Percentiles rank a stretch among this genome's conserved stretches.
Conservation (phyloP, 2,888 invertebrate genomes). For the Neoascia interrupta region DNA sequence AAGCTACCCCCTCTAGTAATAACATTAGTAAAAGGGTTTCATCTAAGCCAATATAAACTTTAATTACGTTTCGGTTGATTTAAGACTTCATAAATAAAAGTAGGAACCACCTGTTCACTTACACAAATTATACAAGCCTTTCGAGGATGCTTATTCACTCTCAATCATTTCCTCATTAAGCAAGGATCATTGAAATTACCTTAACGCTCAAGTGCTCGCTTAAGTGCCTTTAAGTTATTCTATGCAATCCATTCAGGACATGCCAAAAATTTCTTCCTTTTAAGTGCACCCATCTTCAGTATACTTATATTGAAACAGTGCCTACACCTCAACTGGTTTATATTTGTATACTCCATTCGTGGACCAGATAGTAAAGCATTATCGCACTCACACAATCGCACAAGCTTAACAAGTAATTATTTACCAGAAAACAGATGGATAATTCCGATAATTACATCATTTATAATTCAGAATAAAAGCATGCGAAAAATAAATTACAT, state of each 20-base stretch:
- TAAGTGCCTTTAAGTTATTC: not conserved
- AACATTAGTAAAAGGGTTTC: too few species aligned
- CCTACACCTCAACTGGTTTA: not conserved
- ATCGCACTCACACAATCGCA: slow-evolving; percentile 16
- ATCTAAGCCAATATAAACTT: too few species aligned
- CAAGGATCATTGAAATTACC: slow-evolving; percentile 38
- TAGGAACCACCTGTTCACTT: too few species aligned
- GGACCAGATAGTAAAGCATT: slow-evolving; percentile 8
- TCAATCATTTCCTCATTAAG: slow-evolving; percentile 51
- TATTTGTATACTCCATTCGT: not conserved
- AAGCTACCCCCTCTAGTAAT: too few species aligned
- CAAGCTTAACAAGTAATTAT: slow-evolving; percentile 59
- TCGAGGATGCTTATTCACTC: too few species aligned
- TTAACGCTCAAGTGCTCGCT: slow-evolving; percentile 32
- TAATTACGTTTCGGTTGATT: too few species aligned
- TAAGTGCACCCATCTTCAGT: slow-evolving; percentile 9
- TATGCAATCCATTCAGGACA: slow-evolving; percentile 18
- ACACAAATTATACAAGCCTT: too few species aligned
- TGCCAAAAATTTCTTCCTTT: slow-evolving; percentile 34
- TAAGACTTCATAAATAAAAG: too few species aligned
- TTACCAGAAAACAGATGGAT: slow-evolving; percentile 66
- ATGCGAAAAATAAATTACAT: slow-evolving; percentile 63
- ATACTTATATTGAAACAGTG: not conserved
- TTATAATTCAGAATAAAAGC: slow-evolving; percentile 63
- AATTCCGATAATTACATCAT: slow-evolving; percentile 67